phyloP scores from a whole-genome alignment of 2,797 vertebrate genomes.

The Threskiornis aethiopicus region DNA sequence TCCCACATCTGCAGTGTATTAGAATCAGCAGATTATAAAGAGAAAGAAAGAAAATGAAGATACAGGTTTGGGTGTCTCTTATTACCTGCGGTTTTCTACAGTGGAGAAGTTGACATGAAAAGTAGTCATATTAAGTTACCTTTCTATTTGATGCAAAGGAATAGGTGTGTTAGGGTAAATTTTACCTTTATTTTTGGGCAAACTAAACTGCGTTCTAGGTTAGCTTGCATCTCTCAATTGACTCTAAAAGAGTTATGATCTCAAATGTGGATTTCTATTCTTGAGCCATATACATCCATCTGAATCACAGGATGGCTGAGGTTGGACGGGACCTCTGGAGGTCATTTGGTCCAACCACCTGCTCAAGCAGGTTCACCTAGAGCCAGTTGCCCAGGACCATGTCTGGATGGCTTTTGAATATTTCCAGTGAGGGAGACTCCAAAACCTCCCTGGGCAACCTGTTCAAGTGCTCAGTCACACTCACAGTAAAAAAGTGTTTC shows the following conservation, averaged over 20 bases:
- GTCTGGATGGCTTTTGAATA: not conserved
- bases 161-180: not conserved
- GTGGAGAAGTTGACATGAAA: not conserved
- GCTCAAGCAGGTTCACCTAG: not conserved
- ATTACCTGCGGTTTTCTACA: not conserved
- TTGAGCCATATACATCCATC: not conserved
- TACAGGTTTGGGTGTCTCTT: not conserved
- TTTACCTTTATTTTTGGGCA: not conserved
- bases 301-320: not conserved
- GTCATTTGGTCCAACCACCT: not conserved
- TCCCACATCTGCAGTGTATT: not conserved
- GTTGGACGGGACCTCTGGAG: not conserved
- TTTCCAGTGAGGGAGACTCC: not conserved
- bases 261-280: not conserved
- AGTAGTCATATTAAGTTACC: not conserved
- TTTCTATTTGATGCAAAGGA: not conserved
- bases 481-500: not conserved
- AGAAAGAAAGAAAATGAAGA: not conserved
- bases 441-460: not conserved
- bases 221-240: not conserved
- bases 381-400: not conserved
- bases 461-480: rapidly evolving
- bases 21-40: not conserved
- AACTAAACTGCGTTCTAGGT: not conserved
- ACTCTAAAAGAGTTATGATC: not conserved